Conservation (phyloP, 64 coral and sea anemone genomes). For the Exaiptasia diaphana region DNA sequence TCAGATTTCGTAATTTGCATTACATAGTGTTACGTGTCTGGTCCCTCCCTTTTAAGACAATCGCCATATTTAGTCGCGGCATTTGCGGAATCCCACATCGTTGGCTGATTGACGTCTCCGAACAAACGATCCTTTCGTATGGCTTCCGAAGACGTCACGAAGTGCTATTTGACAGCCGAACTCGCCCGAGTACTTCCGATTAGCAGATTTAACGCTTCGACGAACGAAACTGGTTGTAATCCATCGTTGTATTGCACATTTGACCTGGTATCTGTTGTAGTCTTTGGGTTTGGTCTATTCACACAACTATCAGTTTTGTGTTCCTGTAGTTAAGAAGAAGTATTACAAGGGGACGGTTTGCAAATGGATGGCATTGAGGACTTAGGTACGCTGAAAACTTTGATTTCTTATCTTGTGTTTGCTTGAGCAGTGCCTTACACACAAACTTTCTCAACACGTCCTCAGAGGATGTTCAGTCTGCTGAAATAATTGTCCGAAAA, state of each 20-base stretch:
- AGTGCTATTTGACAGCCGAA: not conserved
- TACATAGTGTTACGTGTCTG: not conserved
- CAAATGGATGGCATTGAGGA: not conserved
- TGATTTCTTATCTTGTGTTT: not conserved
- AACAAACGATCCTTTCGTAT: not conserved
- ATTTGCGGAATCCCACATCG: slow-evolving; percentile 9
- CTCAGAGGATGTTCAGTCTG: not conserved
- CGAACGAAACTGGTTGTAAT: not conserved
- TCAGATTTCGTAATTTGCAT: not conserved
- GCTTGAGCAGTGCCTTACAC: not conserved
- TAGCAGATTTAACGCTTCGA: no score
- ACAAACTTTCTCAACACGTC: not conserved
- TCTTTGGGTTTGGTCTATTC: slow-evolving; percentile 12
- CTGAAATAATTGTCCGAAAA: not conserved
- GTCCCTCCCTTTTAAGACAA: not conserved
- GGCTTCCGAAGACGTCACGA: not conserved
- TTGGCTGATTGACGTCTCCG: not conserved
- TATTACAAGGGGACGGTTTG: not conserved
- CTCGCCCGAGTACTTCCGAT: not conserved
- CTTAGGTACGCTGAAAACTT: not conserved
- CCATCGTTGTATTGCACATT: not conserved
- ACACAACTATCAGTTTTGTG: not conserved
- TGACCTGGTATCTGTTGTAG: not conserved
- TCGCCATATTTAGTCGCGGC: not conserved
- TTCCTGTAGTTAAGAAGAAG: not conserved